Conservation (phyloP, 2,113 vertebrate species). For the Lanius collurio region DNA sequence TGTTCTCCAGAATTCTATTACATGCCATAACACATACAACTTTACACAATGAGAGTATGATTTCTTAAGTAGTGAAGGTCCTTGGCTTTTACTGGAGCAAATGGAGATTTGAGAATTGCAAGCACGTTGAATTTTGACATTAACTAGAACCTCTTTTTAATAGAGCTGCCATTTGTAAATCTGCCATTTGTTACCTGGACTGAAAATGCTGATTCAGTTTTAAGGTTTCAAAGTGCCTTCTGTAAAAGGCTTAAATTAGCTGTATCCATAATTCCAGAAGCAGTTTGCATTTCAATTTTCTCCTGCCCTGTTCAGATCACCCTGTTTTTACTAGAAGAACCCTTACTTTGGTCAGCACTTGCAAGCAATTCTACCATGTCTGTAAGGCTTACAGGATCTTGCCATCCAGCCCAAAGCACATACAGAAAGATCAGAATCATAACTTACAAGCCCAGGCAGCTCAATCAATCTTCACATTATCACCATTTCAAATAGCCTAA, state of each 20-base stretch:
- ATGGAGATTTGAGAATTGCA: not conserved
- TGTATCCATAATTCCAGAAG: not conserved
- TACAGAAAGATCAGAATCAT: not conserved
- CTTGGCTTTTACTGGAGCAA: not conserved
- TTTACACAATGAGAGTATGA: not conserved
- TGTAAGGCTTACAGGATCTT: accelerated
- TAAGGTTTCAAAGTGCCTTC: not conserved
- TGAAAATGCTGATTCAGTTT: not conserved
- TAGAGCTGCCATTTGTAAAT: not conserved
- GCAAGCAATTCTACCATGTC: not conserved
- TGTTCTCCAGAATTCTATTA: not conserved
- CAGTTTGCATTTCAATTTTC: accelerated
- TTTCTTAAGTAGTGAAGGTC: not conserved
- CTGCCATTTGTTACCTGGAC: not conserved
- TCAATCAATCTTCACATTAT: not conserved
- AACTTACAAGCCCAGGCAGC: not conserved
- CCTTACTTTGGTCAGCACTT: not conserved
- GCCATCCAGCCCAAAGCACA: not conserved
- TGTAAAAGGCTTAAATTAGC: not conserved
- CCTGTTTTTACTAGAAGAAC: not conserved
- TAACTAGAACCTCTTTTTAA: not conserved
- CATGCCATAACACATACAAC: not conserved
- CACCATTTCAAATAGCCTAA: not conserved
- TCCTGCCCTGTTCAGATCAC: not conserved
- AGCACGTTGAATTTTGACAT: not conserved